These are phyloP conservation scores for Tylochromis polylepis DNA, from an alignment of 2,113 vertebrate genomes.

Conservation along the genomic window DNA sequence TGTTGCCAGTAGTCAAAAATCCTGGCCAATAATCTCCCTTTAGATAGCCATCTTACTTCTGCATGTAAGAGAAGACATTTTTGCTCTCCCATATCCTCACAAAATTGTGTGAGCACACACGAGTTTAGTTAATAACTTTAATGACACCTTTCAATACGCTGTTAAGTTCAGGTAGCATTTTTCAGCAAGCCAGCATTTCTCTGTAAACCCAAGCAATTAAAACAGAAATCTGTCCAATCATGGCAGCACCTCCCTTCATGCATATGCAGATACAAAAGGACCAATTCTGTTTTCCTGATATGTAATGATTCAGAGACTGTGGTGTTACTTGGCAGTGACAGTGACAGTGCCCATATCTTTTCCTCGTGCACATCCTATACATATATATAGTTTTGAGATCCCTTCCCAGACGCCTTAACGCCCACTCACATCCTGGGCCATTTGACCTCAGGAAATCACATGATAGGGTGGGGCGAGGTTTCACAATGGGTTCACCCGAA, in stretches of 20 bases:
- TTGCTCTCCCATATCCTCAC: neutral
- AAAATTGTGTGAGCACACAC: neutral
- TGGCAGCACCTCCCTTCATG: neutral
- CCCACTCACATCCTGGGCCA: no score
- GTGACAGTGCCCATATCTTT: neutral
- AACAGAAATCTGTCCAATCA: neutral
- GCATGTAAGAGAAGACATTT: neutral
- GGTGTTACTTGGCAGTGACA: no score
- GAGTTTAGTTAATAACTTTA: neutral
- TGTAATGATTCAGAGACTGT: neutral
- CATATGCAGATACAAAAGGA: neutral
- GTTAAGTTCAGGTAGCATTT: no score
- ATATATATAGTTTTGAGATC: no score
- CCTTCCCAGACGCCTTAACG: no score
- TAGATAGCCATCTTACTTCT: neutral
- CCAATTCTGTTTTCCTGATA: neutral
- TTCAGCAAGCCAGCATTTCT: neutral
- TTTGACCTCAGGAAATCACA: no score
- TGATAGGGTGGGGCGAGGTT: no score
- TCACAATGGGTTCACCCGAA: no score
- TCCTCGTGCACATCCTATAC: neutral
- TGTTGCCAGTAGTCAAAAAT: neutral
- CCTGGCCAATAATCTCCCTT: rapidly evolving
- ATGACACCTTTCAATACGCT: no score
- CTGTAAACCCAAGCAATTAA: neutral